A percentile compares a stretch with the other conserved stretches of the same genome.
Evolutionary conservation across 2,113 vertebrate species (phyloP).

Genomic region (Malaclemys terrapin): DNA sequence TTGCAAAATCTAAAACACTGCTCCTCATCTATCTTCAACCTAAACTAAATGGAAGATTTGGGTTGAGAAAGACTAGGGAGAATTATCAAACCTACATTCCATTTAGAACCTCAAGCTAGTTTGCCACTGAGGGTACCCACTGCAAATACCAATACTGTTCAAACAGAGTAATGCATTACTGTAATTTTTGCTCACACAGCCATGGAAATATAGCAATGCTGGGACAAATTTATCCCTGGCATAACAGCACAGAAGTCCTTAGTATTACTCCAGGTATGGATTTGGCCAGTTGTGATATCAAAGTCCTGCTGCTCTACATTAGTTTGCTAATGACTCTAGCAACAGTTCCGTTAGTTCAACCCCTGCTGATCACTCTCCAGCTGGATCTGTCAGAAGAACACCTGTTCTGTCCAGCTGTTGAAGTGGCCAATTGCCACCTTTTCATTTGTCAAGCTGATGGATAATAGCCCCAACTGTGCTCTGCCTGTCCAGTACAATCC

Average conservation of each 20-base stretch:
- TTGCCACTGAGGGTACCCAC: conserved; percentile 23
- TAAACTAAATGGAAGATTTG: not conserved
- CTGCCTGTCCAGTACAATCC: not conserved
- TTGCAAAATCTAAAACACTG: not conserved
- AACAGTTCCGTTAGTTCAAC: conserved; percentile 61
- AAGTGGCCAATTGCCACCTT: conserved; percentile 1
- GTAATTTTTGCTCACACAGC: conserved; percentile 26
- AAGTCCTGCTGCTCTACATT: conserved; percentile 51
- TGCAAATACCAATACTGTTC: not conserved
- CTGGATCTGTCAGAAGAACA: conserved; percentile 41
- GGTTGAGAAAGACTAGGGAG: not conserved
- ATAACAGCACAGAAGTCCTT: conserved; percentile 44
- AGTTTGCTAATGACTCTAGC: conserved; percentile 61
- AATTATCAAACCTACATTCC: conserved; percentile 1
- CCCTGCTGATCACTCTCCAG: conserved; percentile 31
- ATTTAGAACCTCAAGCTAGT: not conserved
- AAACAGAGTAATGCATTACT: conserved; percentile 24
- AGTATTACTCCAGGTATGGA: conserved; percentile 52
- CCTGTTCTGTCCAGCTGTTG: conserved; percentile 64
- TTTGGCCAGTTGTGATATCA: conserved; percentile 29
- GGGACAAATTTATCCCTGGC: conserved; percentile 59
- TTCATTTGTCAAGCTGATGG: conserved; percentile 45
- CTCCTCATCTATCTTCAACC: not conserved
- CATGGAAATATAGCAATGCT: conserved; percentile 41
- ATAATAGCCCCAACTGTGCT: conserved; percentile 11